Percentiles rank a stretch among this genome's conserved stretches.
These are phyloP conservation scores for Platyscelio sp. DNA, from an alignment of 2,888 invertebrate genomes.

Conservation along the genomic window DNA sequence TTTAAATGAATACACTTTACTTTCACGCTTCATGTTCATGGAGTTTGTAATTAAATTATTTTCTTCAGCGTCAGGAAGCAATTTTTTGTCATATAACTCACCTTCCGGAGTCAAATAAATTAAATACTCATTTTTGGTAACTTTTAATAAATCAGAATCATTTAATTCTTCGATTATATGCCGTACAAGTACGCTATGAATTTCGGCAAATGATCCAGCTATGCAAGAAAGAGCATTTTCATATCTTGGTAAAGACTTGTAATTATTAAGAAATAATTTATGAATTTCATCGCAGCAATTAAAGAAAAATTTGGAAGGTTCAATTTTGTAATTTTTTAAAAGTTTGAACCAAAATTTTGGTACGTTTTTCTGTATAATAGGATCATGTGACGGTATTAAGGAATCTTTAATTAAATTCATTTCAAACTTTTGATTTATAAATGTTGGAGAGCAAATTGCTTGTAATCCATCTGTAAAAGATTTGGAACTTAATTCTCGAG, in stretches of 20 bases:
- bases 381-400: too few species aligned
- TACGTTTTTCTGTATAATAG: too few species aligned
- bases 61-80: constrained; percentile 88
- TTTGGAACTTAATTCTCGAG: too few species aligned
- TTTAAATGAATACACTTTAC: constrained; percentile 97
- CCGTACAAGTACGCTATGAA: constrained; percentile 89
- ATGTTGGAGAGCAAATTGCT: too few species aligned
- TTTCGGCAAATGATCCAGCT: constrained; percentile 88
- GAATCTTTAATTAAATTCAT: too few species aligned
- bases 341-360: too few species aligned
- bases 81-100: constrained; percentile 95
- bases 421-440: too few species aligned
- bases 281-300: too few species aligned
- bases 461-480: too few species aligned
- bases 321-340: too few species aligned
- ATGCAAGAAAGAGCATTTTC: constrained; percentile 91
- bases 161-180: constrained; percentile 88
- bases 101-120: constrained; percentile 95
- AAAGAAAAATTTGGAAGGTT: too few species aligned
- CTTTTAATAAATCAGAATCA: constrained; percentile 89
- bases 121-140: constrained; percentile 93
- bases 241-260: constrained; percentile 86
- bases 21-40: constrained; percentile 96
- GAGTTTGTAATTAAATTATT: constrained; percentile 84
- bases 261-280: constrained; percentile 88